Base-by-base conservation (phyloP, 2,797 vertebrate species). In the Distichodus sexfasciatus region DNA sequence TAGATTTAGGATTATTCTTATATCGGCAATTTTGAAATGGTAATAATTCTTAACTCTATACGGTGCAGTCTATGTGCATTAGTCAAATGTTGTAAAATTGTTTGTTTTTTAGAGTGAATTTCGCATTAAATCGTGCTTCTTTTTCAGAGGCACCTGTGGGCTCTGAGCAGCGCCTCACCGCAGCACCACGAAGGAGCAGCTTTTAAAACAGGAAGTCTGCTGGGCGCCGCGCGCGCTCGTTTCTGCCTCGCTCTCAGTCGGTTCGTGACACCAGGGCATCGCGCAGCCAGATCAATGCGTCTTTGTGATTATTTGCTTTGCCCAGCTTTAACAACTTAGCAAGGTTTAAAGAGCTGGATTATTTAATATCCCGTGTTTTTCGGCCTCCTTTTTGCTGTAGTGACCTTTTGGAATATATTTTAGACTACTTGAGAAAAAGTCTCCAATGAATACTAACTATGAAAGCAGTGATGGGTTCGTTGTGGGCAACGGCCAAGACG, bases 401-500 rank as follows among this genome's bases (percentile, higher is more conserved):
- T 14, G n/a, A 28, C 10, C 9, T 41, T 21, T 9, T 29, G 31
- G 31, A 47, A 5, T 28, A 4, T 60, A 1, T 29, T 7, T 28
- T n/a, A 33, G 17, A 6, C 4, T 19, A 11, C 11, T 19, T 14
- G 24, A 12, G 38, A 26, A 1, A 33, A 48, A 10, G 35, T 24
- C 17, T 12, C 57, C 46, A 74, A 81, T 81, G 79, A 78, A 44
- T 78, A 65, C 50, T 51, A 63, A 69, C 2, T 66, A 69, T 63
- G 71, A 74, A 10, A 68, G 59, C 40, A 43, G 29, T 62, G 71
- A 76, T 28, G 47, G 66, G 17, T 66, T 88, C 46, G 74, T 69
- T 40, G 85, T 72, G 44, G 87, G 81, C 85, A 90, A 88, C 66
- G 83, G 88, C 29, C 92, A 94, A 71, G 94, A 94, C 66, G 95